Conservation (phyloP, 2,888 invertebrate genomes). For the Bombylius discolor region DNA sequence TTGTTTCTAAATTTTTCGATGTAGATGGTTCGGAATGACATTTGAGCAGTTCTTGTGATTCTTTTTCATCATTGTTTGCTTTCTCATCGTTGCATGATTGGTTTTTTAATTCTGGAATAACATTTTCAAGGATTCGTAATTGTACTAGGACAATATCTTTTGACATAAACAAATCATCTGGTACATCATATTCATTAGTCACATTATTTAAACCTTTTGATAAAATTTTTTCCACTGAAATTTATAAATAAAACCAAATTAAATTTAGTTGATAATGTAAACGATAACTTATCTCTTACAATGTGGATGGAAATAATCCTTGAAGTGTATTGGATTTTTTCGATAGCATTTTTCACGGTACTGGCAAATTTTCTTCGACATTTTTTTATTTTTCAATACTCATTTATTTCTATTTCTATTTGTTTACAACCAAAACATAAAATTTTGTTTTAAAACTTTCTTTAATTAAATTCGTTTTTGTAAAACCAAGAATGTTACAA, state of each 20-base stretch:
- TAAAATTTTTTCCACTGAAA: conserved; percentile 53
- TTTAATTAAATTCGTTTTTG: too few species aligned
- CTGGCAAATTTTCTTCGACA: conserved; percentile 44
- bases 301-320: conserved; percentile 66
- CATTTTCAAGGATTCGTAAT: conserved; percentile 40
- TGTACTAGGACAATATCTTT: conserved; percentile 47
- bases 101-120: conserved; percentile 20
- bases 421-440: too few species aligned
- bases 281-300: conserved; percentile 40
- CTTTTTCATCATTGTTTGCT: background rate
- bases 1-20: too few species aligned
- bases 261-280: too few species aligned
- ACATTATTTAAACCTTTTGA: conserved; percentile 34
- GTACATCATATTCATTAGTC: conserved; percentile 41
- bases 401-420: too few species aligned
- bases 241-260: too few species aligned
- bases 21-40: background rate
- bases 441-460: too few species aligned
- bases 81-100: background rate
- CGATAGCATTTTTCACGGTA: conserved; percentile 70
- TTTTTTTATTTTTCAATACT: too few species aligned
- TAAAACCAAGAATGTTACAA: too few species aligned
- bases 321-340: conserved; percentile 71
- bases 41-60: background rate
- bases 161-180: conserved; percentile 40